Base-by-base conservation (phyloP, 1,140 invertebrate species). In the Archivesica marissinica region DNA sequence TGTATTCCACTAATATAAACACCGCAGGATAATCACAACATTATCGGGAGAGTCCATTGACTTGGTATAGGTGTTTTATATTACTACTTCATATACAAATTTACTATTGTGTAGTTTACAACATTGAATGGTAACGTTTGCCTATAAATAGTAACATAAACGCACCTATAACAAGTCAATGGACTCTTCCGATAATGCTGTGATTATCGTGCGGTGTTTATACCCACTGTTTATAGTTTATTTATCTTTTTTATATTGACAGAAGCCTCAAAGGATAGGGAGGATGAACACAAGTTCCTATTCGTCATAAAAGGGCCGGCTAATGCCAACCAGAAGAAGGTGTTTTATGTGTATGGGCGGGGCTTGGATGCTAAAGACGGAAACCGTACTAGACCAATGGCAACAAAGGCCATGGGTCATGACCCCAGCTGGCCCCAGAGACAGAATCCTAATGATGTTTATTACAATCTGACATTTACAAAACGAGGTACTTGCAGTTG, bases 261-360 rank as follows among this genome's bases (percentile, higher is more conserved):
- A 92, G 91, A 89, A 74, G 88, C 87, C 15, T 77, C 82, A 59
- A 64, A 72, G 25, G 50, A 85, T 2, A 88, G 89, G 52, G 91
- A 93, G 80, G 91, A 91, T 44, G 64, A 70, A 6, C 90, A 88
- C 38, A 93, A 91, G 80, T 89, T 92, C 52, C 54, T 88, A 30
- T 89, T 90, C 77, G 91, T 93, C 0, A 80, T 83, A 33, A 89
- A 92, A 75, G 91, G 92, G 23, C 92, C 92, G 35, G 52, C 68
- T 20, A 85, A 81, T 44, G 88, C 88, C 2, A 87, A 90, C 38
- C 85, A 92, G 20, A 92, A 93, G 61, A 91, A 89, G 50, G 44
- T 93, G n/a, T 91, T 89, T 72, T 93, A 92, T 87, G 91, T 93
- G 15, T 91, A 89, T 85, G 90, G 92, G 0, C 88, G 86, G n/a